Percentiles rank a stretch among this genome's conserved stretches.
Conservation (phyloP, 2,113 vertebrate species). For the Emydura subglobosa region DNA sequence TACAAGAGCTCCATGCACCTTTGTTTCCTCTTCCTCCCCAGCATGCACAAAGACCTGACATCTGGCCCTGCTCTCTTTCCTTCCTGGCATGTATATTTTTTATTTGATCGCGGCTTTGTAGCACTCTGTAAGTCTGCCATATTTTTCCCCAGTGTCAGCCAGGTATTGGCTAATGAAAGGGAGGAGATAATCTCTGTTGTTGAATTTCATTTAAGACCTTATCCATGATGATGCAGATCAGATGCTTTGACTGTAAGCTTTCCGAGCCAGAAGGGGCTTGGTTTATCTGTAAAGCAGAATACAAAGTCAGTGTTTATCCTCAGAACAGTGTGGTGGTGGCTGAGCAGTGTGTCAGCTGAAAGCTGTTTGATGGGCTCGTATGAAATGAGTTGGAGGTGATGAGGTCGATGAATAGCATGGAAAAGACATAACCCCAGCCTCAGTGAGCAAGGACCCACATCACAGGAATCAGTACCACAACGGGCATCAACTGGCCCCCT, state of each 20-base stretch:
- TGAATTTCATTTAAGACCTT: neutral
- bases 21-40: neutral
- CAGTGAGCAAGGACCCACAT: neutral
- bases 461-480: neutral
- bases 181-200: neutral
- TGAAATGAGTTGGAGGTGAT: neutral
- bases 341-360: neutral
- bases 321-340: neutral
- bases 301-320: neutral
- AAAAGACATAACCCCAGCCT: neutral
- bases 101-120: neutral
- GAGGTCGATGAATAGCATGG: neutral
- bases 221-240: neutral
- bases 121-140: neutral
- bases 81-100: neutral
- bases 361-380: neutral
- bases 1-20: neutral
- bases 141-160: neutral
- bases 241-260: neutral
- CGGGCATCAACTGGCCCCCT: neutral
- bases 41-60: neutral
- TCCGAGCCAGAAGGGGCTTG: neutral
- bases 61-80: neutral
- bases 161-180: neutral
- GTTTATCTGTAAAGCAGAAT: neutral